A percentile compares a stretch with the other conserved stretches of the same genome.
Evolutionary conservation across 2,797 vertebrate species (phyloP).

Genomic region (Sus cebifrons): DNA sequence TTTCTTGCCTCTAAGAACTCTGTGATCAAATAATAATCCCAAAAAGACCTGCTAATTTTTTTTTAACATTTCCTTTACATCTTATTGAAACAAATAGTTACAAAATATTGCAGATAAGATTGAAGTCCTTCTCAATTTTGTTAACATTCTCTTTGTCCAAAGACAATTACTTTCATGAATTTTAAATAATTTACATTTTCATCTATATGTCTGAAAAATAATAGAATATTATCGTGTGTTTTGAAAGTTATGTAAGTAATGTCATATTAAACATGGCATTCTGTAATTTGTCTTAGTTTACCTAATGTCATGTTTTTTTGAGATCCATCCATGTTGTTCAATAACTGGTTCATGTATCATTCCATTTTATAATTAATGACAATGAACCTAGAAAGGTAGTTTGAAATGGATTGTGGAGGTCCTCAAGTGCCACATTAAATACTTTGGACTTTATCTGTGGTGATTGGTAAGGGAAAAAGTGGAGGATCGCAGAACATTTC

Average conservation of each 20-base stretch:
- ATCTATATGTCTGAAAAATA: not conserved
- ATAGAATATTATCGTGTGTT: not conserved
- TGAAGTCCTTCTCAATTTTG: conserved; percentile 13
- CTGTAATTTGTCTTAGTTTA: not conserved
- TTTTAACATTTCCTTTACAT: conserved; percentile 71
- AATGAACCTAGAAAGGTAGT: not conserved
- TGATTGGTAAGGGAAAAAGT: not conserved
- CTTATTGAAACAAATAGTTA: conserved; percentile 65
- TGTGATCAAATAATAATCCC: conserved; percentile 71
- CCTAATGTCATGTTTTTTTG: not conserved
- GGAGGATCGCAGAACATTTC: not conserved
- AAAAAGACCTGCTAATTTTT: conserved; percentile 43
- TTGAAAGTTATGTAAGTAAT: conserved; percentile 2
- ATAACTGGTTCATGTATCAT: conserved; percentile 1
- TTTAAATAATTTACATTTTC: conserved; percentile 40
- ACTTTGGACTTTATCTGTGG: not conserved
- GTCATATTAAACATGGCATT: conserved; percentile 14
- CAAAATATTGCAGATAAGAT: conserved; percentile 5
- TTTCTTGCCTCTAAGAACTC: conserved; percentile 59
- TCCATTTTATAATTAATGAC: not conserved
- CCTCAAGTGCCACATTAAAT: not conserved
- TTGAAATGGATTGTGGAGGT: not conserved
- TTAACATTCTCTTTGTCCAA: not conserved
- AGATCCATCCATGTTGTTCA: not conserved
- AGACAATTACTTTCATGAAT: conserved; percentile 44